A percentile compares a stretch with the other conserved stretches of the same genome.
phyloP scores from a whole-genome alignment of 2,888 invertebrate genomes.

The Dromius quadrimaculatus region DNA sequence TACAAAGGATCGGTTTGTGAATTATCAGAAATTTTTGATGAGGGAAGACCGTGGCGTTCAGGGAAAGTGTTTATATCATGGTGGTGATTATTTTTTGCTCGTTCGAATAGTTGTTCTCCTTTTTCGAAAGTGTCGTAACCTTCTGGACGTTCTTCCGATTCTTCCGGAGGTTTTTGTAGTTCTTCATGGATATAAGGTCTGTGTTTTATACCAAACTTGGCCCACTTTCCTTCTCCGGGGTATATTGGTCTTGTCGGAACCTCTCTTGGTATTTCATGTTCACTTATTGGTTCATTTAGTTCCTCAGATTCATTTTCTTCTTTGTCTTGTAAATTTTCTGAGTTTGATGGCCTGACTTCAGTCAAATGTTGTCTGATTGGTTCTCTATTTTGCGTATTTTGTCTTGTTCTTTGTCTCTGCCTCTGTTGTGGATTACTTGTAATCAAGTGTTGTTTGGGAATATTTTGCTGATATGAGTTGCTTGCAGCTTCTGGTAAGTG shows the following conservation, averaged over 20 bases:
- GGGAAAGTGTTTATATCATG: constrained; percentile 55
- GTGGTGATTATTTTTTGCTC: constrained; percentile 57
- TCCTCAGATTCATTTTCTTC: neutral
- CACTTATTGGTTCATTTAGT: constrained; percentile 49
- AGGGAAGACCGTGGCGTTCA: constrained; percentile 36
- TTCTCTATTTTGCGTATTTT: neutral
- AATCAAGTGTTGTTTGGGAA: too few species aligned
- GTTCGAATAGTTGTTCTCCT: constrained; percentile 66
- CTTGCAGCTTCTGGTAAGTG: neutral
- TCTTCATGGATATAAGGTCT: constrained; percentile 58
- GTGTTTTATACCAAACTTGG: constrained; percentile 61
- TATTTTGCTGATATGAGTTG: too few species aligned
- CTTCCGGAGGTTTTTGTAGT: constrained; percentile 56
- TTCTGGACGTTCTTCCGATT: constrained; percentile 65
- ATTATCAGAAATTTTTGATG: constrained; percentile 56
- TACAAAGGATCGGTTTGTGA: constrained; percentile 66
- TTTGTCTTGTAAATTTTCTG: too few species aligned
- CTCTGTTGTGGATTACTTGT: too few species aligned
- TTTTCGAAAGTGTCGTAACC: constrained; percentile 71
- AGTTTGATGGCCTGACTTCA: neutral
- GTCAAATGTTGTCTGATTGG: neutral
- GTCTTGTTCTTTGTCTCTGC: too few species aligned
- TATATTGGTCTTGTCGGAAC: constrained; percentile 63
- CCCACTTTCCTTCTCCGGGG: constrained; percentile 64
- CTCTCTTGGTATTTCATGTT: constrained; percentile 59